These are phyloP conservation scores for Patiria pectinifera DNA, from an alignment of 53 echinoderm and acorn worm species.

Conservation along the genomic window DNA sequence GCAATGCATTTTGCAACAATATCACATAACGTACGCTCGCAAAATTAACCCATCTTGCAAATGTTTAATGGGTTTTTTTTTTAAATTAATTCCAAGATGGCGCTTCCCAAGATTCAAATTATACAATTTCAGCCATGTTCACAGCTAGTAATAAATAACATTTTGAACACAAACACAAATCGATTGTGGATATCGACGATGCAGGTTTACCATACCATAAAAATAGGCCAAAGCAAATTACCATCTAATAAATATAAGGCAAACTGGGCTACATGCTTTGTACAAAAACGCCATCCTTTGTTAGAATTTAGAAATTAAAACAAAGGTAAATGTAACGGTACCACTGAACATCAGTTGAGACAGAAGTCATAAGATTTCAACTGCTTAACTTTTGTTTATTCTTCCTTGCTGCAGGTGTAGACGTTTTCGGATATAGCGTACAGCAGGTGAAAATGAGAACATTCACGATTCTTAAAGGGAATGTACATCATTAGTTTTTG, in stretches of 20 bases:
- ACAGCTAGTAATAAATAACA: background rate
- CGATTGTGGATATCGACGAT: background rate
- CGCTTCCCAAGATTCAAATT: background rate
- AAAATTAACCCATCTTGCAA: background rate
- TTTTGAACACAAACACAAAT: background rate
- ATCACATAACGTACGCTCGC: background rate
- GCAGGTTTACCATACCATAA: background rate
- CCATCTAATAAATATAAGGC: slow-evolving; percentile 43
- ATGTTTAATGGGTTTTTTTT: background rate
- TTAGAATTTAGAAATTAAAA: background rate
- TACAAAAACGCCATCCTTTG: background rate
- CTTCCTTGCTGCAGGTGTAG: too few relatives aligned
- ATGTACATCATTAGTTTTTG: too few relatives aligned
- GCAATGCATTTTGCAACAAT: background rate
- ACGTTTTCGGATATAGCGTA: too few relatives aligned
- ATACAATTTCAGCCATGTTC: background rate
- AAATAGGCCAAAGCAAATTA: background rate
- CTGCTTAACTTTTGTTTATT: too few relatives aligned
- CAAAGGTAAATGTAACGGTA: background rate
- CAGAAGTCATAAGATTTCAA: too few relatives aligned
- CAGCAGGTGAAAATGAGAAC: too few relatives aligned
- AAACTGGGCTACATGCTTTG: slow-evolving; percentile 41
- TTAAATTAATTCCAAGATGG: background rate
- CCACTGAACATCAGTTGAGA: too few relatives aligned
- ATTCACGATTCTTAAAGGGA: too few relatives aligned